A percentile compares a stretch with the other conserved stretches of the same genome.
These are phyloP conservation scores for Ariopsis seemanni DNA, from an alignment of 2,113 vertebrate genomes.

Conservation along the genomic window DNA sequence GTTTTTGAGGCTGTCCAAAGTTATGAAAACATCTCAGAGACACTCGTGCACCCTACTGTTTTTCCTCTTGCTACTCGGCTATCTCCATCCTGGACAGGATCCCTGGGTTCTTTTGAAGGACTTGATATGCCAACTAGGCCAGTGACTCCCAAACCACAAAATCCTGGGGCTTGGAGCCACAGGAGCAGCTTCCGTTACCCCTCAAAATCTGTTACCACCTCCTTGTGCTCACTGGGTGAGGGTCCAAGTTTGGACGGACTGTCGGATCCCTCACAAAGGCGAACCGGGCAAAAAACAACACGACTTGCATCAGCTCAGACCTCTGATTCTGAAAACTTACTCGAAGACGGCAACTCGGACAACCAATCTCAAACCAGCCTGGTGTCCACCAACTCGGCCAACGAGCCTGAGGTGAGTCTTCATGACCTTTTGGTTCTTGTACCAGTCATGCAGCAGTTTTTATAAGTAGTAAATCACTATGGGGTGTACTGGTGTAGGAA, in stretches of 20 bases:
- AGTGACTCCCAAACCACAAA: slow-evolving; percentile 80
- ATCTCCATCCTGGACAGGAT: slow-evolving; percentile 58
- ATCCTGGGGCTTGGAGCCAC: slow-evolving; percentile 63
- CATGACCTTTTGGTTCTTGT: not conserved
- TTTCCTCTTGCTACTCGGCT: slow-evolving; percentile 43
- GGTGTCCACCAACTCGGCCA: slow-evolving; percentile 62
- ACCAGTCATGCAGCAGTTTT: not conserved
- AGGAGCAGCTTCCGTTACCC: slow-evolving; percentile 64
- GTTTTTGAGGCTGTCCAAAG: slow-evolving; percentile 55
- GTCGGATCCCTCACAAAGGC: slow-evolving; percentile 66
- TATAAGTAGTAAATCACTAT: not conserved
- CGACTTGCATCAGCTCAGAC: slow-evolving; percentile 70
- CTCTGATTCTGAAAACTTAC: slow-evolving; percentile 63
- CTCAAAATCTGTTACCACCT: slow-evolving; percentile 67
- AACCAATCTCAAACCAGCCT: slow-evolving; percentile 67
- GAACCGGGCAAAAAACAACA: slow-evolving; percentile 65
- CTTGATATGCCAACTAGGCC: slow-evolving; percentile 74
- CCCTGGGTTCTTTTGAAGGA: slow-evolving; percentile 63
- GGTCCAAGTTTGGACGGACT: slow-evolving; percentile 57
- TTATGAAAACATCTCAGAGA: slow-evolving; percentile 61
- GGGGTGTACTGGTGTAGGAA: not conserved
- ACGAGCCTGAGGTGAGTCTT: slow-evolving; percentile 77
- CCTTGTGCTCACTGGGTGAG: slow-evolving; percentile 75
- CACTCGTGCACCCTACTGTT: slow-evolving; percentile 49
- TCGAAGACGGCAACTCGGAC: slow-evolving; percentile 67